Base-by-base conservation (phyloP, 1,140 invertebrate species). In the Cydia pomonella region DNA sequence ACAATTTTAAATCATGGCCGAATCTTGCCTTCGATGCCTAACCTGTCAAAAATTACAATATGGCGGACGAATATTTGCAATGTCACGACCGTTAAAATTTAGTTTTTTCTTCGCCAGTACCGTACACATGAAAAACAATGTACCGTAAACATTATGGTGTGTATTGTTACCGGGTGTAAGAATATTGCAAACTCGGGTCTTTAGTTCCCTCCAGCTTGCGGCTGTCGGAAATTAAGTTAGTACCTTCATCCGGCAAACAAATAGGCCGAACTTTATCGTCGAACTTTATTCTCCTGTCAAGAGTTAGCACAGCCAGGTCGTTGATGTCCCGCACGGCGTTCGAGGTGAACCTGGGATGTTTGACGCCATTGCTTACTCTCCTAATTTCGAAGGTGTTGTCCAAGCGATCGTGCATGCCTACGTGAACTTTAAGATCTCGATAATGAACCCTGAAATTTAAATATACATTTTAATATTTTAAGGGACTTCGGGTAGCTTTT, bases 271-370 rank as follows among this genome's bases (percentile, higher is more conserved):
- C 86, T 79, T 83, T 90, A 3, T 91, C 87, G 9, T 86, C 90
- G 72, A 91, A 92, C 59, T 84, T 80, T 1, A 92, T 23, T 76
- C 82, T 89, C 16, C 80, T 82, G 23, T 92, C 86, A 1, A 94
- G 79, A 6, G 92, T 92, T 23, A 95, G 81, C 4, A 95, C 80
- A 3, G 94, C 94, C 41, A 94, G 93, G 80, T 95, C 94, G 76
- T 92, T 92, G 64, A 92, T 89, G 44, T 92, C 90, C 27, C 91
- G 78, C 1, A 92, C 89, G 18, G 91, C 89, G 38, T 92, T 92
- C 0, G 91, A 92, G 3, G 88, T 92, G 75, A 92, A 92, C 6
- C 79, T 78, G 0, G 89, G 91, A 76, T 92, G 91, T 77, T 91
- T 92, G 0, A 88, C 75, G 3, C 88, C 91, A 23, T 89, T 83